Conservation (phyloP, 2,797 vertebrate genomes). For the Ctenopoma multispine region DNA sequence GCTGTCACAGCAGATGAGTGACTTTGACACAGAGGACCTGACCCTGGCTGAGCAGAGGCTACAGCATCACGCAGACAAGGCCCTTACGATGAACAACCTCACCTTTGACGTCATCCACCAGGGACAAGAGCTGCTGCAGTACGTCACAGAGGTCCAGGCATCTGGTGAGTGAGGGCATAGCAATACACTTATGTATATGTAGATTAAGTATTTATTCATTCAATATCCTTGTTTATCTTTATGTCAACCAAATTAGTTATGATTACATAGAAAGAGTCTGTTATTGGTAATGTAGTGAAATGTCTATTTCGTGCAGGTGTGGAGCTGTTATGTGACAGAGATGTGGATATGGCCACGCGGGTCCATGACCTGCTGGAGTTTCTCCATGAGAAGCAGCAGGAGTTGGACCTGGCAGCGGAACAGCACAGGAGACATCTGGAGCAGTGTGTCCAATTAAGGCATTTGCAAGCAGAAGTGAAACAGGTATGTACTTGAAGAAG, state of each 20-base stretch:
- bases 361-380: slow-evolving; percentile 98
- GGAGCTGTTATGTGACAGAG: slow-evolving; percentile 95
- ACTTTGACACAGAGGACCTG: slow-evolving; percentile 98
- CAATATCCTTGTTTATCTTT: not conserved
- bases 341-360: slow-evolving; percentile 98
- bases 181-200: not conserved
- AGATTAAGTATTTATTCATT: not conserved
- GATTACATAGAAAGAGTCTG: not conserved
- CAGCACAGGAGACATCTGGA: slow-evolving; percentile 97
- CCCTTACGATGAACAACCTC: slow-evolving; percentile 98
- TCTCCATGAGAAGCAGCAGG: slow-evolving; percentile 99
- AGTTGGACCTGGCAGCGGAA: slow-evolving; percentile 94
- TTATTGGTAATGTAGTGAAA: not conserved
- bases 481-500: slow-evolving; percentile 84
- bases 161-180: slow-evolving; percentile 87
- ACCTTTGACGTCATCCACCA: slow-evolving; percentile 99
- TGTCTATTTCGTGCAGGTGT: slow-evolving; percentile 84
- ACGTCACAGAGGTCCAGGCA: slow-evolving; percentile 97
- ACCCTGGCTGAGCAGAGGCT: slow-evolving; percentile 96
- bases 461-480: slow-evolving; percentile 98
- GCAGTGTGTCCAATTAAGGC: slow-evolving; percentile 94
- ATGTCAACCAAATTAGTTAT: not conserved
- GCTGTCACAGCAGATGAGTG: slow-evolving; percentile 96
- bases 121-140: slow-evolving; percentile 97
- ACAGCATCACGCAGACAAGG: slow-evolving; percentile 98